phyloP scores from a whole-genome alignment of 1,140 invertebrate genomes.

The Parapsyche elsis region DNA sequence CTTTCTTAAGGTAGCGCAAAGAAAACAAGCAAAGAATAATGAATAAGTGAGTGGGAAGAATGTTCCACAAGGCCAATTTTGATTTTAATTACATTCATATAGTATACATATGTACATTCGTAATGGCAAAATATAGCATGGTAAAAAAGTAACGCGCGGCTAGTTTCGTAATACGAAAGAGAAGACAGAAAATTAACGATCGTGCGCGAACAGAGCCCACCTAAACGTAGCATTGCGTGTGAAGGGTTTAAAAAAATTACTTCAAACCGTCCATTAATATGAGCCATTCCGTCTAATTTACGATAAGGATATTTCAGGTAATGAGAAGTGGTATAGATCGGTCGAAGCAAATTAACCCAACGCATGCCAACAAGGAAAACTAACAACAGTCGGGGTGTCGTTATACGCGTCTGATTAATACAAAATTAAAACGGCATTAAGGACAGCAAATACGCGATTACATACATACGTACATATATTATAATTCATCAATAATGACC shows the following conservation, averaged over 20 bases:
- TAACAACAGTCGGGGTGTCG: slow-evolving; percentile 5
- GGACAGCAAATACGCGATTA: no score
- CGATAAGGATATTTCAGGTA: slow-evolving; percentile 44
- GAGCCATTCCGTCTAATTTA: slow-evolving; percentile 49
- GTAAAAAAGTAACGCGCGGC: not conserved
- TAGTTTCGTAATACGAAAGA: slow-evolving; percentile 8
- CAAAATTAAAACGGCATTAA: no score
- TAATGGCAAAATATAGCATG: no score
- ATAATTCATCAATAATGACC: no score
- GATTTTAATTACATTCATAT: no score
- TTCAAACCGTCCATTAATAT: slow-evolving; percentile 46
- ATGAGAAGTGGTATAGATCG: slow-evolving; percentile 43
- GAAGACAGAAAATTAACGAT: slow-evolving; percentile 41
- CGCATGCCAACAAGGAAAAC: slow-evolving; percentile 30
- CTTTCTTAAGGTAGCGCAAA: no score
- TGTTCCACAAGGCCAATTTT: no score
- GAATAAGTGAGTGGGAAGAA: no score
- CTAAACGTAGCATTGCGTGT: slow-evolving; percentile 48
- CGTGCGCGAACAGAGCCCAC: slow-evolving; percentile 38
- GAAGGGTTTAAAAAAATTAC: slow-evolving; percentile 37
- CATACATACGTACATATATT: no score
- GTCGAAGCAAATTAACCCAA: slow-evolving; percentile 35
- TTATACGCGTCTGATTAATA: no score
- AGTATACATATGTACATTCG: no score
- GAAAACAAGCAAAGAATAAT: no score